These are phyloP conservation scores for Tetranychus piercei DNA, from an alignment of 2,888 invertebrate species.

Conservation along the genomic window DNA sequence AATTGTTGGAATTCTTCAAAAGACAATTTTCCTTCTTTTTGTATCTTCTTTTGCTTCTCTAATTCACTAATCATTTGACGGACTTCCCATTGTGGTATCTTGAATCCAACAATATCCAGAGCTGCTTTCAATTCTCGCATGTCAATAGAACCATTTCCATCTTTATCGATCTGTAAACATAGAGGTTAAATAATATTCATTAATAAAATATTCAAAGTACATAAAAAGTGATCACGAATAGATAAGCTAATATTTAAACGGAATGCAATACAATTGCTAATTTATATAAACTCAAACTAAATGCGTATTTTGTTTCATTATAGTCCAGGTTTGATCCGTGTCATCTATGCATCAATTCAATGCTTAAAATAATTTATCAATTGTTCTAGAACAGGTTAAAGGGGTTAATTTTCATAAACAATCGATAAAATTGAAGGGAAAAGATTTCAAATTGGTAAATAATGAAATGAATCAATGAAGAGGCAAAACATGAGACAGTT, in stretches of 20 bases:
- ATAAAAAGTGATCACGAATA: not conserved
- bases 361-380: too few species aligned
- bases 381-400: too few species aligned
- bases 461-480: too few species aligned
- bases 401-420: too few species aligned
- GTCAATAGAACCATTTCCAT: conserved; percentile 46
- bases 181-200: not conserved
- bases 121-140: conserved; percentile 75
- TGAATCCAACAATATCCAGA: conserved; percentile 74
- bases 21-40: conserved; percentile 49
- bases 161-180: not conserved
- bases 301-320: too few species aligned
- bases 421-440: too few species aligned
- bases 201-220: not conserved
- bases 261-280: not conserved
- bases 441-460: too few species aligned
- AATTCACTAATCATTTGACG: conserved; percentile 64
- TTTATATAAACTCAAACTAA: not conserved
- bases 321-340: too few species aligned
- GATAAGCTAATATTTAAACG: not conserved
- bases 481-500: not conserved
- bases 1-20: conserved; percentile 73
- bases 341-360: too few species aligned
- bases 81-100: conserved; percentile 79
- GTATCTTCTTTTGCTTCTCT: conserved; percentile 25